Evolutionary conservation across 1,140 invertebrate species (phyloP).

Genomic region (Drosophila miranda): DNA sequence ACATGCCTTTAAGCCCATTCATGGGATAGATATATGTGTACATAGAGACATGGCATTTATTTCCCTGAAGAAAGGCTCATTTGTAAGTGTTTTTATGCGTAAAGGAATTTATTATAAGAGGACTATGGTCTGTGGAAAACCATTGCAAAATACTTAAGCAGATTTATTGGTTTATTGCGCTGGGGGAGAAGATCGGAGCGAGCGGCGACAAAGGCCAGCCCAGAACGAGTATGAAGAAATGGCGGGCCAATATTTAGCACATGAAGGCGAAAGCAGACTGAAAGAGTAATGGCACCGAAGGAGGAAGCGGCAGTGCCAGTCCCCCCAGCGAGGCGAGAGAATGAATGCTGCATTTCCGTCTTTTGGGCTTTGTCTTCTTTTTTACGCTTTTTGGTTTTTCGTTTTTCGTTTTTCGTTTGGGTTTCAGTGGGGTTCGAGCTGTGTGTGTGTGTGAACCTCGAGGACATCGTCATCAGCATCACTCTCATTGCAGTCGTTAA

Average conservation of each 20-base stretch:
- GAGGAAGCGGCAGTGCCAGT: neutral
- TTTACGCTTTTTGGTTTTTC: neutral
- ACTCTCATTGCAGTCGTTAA: slow-evolving; percentile 46
- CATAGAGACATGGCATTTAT: slow-evolving; percentile 49
- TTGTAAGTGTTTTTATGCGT: slow-evolving; percentile 59
- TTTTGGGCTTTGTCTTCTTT: slow-evolving; percentile 54
- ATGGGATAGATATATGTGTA: slow-evolving; percentile 2
- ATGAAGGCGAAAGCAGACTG: slow-evolving; percentile 34
- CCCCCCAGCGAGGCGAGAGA: slow-evolving; percentile 29
- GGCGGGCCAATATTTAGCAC: slow-evolving; percentile 55
- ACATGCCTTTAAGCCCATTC: slow-evolving; percentile 15
- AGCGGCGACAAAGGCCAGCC: slow-evolving; percentile 36
- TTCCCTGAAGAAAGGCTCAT: slow-evolving; percentile 51
- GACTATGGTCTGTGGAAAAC: no score
- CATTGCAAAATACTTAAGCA: slow-evolving; percentile 20
- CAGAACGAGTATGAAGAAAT: slow-evolving; percentile 53
- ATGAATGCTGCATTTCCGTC: slow-evolving; percentile 71
- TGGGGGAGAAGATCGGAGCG: slow-evolving; percentile 33
- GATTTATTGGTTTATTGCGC: slow-evolving; percentile 70
- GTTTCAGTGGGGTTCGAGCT: slow-evolving; percentile 1
- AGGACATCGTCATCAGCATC: slow-evolving; percentile 31
- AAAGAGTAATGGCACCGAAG: slow-evolving; percentile 1
- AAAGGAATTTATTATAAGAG: slow-evolving; percentile 45
- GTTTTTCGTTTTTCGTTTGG: slow-evolving; percentile 24
- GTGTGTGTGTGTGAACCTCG: slow-evolving; percentile 21